Base-by-base conservation (phyloP, 1,140 invertebrate genomes). In the Drosophila ohnishii region DNA sequence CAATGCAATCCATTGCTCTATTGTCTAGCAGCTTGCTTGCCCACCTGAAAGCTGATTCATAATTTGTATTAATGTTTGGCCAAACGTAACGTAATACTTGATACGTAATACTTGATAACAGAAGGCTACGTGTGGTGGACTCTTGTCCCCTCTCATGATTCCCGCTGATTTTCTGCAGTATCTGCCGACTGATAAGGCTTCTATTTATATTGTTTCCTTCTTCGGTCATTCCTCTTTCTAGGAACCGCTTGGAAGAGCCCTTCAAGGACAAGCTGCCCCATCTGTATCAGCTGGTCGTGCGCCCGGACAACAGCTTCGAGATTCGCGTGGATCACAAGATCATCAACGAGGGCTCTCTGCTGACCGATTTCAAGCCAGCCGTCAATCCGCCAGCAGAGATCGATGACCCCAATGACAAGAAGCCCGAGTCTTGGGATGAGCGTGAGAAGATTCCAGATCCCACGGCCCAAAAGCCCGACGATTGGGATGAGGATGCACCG, bases 221-320 rank as follows among this genome's bases (percentile, higher is more conserved):
- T 39, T 25, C 25, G 48, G 65, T 83, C 51, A 73, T 69, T 80
- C 50, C 48, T 66, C 34, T 77, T 76, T 40, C 13, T 3, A 92
- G 93, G 90, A 96, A 95, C 47, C 94, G 95, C 48, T 85, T 99
- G 19, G 97, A 98, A 84, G 96, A 97, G 59, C 95, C 95, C 25
- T 99, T 99, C 92, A 96, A 97, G 83, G 98, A 99, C 92, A 98
- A 99, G 91, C 94, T 97, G 58, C 97, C 98, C 1, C 99, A 99
- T 94, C 93, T 99, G 5, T 99, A 98, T 92, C 98, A 97, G 7
- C 92, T 99, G 32, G 95, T 98, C 42, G 83, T 99, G 25, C 95
- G 94, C 14, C 97, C 98, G 9, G 97, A 99, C 90, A 99, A 98
- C 90, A 95, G 94, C 0, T 96, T 96, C 93, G 92, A 94, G 77